Percentiles rank a stretch among this genome's conserved stretches.
Evolutionary conservation across 2,888 invertebrate species (phyloP).

Genomic region (Volucella inflata): DNA sequence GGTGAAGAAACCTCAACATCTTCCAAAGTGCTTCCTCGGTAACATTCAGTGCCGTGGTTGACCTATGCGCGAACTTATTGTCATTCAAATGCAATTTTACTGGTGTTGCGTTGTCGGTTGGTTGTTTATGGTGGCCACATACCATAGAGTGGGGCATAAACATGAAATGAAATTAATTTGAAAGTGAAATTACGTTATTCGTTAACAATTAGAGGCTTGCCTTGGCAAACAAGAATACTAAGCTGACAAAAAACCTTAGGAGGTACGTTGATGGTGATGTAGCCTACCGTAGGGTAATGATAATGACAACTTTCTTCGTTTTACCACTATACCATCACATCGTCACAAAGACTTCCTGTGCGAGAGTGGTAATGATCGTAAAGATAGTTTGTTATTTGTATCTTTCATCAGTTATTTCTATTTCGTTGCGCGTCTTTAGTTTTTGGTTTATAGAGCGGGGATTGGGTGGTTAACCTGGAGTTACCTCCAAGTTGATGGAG

Average conservation of each 20-base stretch:
- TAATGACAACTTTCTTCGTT: constrained; percentile 64
- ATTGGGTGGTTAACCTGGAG: constrained; percentile 62
- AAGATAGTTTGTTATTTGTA: constrained; percentile 30
- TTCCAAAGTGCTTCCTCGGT: constrained; percentile 45
- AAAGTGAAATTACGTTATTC: constrained; percentile 74
- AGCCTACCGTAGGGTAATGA: constrained; percentile 50
- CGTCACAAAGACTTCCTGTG: constrained; percentile 68
- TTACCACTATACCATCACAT: constrained; percentile 6
- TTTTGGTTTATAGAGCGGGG: constrained; percentile 21
- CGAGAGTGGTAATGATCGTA: constrained; percentile 59
- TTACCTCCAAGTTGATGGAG: constrained; percentile 18
- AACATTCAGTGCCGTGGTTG: constrained; percentile 28
- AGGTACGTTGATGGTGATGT: constrained; percentile 22
- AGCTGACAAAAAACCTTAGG: constrained; percentile 46
- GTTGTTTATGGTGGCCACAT: not conserved
- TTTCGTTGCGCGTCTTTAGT: constrained; percentile 37
- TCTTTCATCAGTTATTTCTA: constrained; percentile 10
- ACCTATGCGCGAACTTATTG: constrained; percentile 72
- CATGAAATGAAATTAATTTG: constrained; percentile 64
- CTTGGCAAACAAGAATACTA: constrained; percentile 46
- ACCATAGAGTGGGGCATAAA: not conserved
- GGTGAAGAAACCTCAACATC: constrained; percentile 22
- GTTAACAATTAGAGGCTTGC: constrained; percentile 61
- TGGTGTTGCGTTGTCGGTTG: not conserved
- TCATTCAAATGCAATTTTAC: constrained; percentile 34